Conservation (phyloP, 2,888 invertebrate genomes). For the Dolomedes plantarius region DNA sequence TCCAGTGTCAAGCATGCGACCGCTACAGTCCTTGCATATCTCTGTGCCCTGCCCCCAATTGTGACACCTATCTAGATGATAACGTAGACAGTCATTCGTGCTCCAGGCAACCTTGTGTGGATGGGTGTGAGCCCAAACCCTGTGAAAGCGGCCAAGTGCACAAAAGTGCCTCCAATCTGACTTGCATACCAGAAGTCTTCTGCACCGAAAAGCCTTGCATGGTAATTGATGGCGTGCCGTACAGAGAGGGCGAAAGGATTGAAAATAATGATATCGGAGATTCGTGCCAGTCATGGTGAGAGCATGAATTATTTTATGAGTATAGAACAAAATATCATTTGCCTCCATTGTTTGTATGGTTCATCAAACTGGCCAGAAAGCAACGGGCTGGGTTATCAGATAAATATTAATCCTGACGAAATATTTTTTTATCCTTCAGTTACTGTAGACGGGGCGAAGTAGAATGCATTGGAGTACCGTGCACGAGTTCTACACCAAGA, state of each 20-base stretch:
- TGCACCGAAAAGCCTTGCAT: slow-evolving; percentile 84
- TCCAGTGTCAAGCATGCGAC: slow-evolving; percentile 91
- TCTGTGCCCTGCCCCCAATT: slow-evolving; percentile 88
- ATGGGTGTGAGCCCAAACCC: slow-evolving; percentile 82
- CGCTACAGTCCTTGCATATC: slow-evolving; percentile 88
- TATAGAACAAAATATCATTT: no score
- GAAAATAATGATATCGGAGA: slow-evolving; percentile 80
- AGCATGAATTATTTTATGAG: no score
- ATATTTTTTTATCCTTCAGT: slow-evolving; percentile 73
- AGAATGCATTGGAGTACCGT: slow-evolving; percentile 75
- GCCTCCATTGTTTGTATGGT: no score
- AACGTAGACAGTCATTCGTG: slow-evolving; percentile 82
- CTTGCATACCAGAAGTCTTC: slow-evolving; percentile 85
- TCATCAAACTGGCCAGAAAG: no score
- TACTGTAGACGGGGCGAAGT: slow-evolving; percentile 75
- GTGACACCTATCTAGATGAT: slow-evolving; percentile 84
- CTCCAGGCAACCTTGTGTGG: slow-evolving; percentile 85
- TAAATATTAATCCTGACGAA: no score
- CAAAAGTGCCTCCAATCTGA: slow-evolving; percentile 82
- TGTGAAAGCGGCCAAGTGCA: slow-evolving; percentile 87
- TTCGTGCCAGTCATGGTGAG: slow-evolving; percentile 86
- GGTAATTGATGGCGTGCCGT: slow-evolving; percentile 82
- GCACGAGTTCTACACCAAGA: slow-evolving; percentile 29
- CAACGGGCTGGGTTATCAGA: no score
- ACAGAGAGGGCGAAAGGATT: slow-evolving; percentile 87